Conservation (phyloP, 2,888 invertebrate species). For the Exocentrus adspersus region DNA sequence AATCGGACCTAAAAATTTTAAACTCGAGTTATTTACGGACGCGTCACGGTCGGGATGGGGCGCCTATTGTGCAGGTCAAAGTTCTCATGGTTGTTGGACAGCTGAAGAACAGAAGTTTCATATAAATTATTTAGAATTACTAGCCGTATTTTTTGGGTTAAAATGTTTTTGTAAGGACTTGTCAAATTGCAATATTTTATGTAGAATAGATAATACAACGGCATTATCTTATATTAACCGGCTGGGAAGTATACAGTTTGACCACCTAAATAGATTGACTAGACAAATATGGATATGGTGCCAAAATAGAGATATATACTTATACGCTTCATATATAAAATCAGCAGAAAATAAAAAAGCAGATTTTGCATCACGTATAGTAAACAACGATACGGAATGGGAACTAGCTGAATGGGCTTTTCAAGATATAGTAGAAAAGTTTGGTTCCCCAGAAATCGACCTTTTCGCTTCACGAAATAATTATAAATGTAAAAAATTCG, state of each 20-base stretch:
- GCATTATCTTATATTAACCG: slow-evolving; percentile 35
- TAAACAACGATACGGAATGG: neutral
- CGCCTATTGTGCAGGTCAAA: slow-evolving; percentile 24
- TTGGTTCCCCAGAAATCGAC: neutral
- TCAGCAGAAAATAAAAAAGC: slow-evolving; percentile 28
- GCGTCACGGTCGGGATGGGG: slow-evolving; percentile 41
- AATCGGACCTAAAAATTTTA: neutral
- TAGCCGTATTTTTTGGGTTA: slow-evolving; percentile 37
- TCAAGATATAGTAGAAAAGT: neutral
- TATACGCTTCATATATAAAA: slow-evolving; percentile 32
- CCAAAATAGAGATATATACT: slow-evolving; percentile 36
- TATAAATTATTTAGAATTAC: slow-evolving; percentile 32
- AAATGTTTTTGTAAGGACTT: slow-evolving; percentile 36
- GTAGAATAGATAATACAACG: slow-evolving; percentile 36
- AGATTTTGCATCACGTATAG: neutral
- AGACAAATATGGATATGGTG: slow-evolving; percentile 41
- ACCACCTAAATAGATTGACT: slow-evolving; percentile 34
- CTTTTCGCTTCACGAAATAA: neutral
- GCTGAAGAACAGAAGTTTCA: slow-evolving; percentile 25
- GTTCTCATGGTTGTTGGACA: slow-evolving; percentile 32
- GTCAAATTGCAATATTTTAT: slow-evolving; percentile 32
- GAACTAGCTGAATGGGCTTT: neutral
- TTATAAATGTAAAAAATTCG: slow-evolving; percentile 2
- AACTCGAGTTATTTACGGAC: slow-evolving; percentile 38
- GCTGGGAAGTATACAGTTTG: slow-evolving; percentile 33